Evolutionary conservation across 1,140 invertebrate species (phyloP).

Genomic region (Colletes gigas): DNA sequence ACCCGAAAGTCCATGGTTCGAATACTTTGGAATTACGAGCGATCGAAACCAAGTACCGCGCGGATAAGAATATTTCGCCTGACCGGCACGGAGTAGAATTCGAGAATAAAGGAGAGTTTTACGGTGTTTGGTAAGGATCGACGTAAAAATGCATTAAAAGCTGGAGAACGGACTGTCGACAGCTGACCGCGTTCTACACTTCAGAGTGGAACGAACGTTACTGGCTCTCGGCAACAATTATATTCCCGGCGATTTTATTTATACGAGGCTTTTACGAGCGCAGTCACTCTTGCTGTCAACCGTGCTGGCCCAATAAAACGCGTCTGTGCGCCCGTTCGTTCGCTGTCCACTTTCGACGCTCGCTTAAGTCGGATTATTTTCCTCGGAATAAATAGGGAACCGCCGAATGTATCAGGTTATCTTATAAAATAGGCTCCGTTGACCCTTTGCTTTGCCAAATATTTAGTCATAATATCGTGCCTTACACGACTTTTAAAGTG

Average conservation of each 20-base stretch:
- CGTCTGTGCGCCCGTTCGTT: constrained; percentile 12
- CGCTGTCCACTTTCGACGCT: constrained; percentile 28
- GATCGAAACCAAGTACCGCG: too few species aligned
- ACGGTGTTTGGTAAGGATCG: neutral
- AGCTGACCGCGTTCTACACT: constrained; percentile 63
- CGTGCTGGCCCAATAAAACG: constrained; percentile 55
- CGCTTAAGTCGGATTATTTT: constrained; percentile 44
- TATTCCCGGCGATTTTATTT: constrained; percentile 71
- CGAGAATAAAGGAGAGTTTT: neutral
- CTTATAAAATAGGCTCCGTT: neutral
- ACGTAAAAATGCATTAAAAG: constrained; percentile 57
- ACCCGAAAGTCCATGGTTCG: too few species aligned
- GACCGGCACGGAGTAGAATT: neutral
- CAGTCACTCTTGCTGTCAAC: constrained; percentile 59
- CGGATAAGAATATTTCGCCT: too few species aligned
- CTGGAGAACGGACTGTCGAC: constrained; percentile 59
- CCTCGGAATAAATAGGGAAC: constrained; percentile 37
- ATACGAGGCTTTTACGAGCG: constrained; percentile 71
- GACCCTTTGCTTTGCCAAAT: too few species aligned
- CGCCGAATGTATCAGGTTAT: neutral
- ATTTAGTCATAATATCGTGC: neutral
- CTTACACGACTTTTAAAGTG: too few species aligned
- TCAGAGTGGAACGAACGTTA: constrained; percentile 21
- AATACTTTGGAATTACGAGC: too few species aligned
- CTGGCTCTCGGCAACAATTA: constrained; percentile 46